A percentile compares a stretch with the other conserved stretches of the same genome.
These are phyloP conservation scores for Champsocephalus esox DNA, from an alignment of 2,797 vertebrate species.

Conservation along the genomic window DNA sequence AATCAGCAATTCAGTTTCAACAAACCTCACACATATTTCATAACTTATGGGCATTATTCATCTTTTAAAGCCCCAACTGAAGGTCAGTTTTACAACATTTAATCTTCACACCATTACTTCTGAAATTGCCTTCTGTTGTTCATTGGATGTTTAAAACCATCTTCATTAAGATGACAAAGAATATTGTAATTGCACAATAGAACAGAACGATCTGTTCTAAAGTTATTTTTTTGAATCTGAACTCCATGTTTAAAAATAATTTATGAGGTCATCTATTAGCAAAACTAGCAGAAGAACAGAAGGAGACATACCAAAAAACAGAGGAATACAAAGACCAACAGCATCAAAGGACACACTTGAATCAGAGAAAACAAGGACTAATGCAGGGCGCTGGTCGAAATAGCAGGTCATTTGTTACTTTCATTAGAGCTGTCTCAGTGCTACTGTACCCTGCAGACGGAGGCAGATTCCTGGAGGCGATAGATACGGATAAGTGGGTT, in stretches of 20 bases:
- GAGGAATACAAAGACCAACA: conserved; percentile 26
- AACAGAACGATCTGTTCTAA: not conserved
- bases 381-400: conserved; percentile 57
- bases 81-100: not conserved
- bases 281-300: conserved; percentile 15
- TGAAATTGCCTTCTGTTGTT: not conserved
- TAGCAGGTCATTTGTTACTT: conserved; percentile 66
- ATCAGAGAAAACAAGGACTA: conserved; percentile 58
- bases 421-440: conserved; percentile 54
- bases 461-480: conserved; percentile 53
- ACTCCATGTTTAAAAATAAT: not conserved
- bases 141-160: not conserved
- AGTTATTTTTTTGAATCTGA: no score
- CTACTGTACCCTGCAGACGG: conserved; percentile 49
- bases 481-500: conserved; percentile 43
- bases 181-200: not conserved
- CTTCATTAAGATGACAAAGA: not conserved
- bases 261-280: conserved; percentile 18
- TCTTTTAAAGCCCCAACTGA: not conserved
- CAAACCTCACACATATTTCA: not conserved
- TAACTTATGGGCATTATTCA: not conserved
- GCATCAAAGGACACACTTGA: conserved; percentile 31
- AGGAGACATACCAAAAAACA: conserved; percentile 8
- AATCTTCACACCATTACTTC: not conserved
- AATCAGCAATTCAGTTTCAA: not conserved